These are phyloP conservation scores for Hylia prasina DNA, from an alignment of 2,113 vertebrate genomes.

Conservation along the genomic window DNA sequence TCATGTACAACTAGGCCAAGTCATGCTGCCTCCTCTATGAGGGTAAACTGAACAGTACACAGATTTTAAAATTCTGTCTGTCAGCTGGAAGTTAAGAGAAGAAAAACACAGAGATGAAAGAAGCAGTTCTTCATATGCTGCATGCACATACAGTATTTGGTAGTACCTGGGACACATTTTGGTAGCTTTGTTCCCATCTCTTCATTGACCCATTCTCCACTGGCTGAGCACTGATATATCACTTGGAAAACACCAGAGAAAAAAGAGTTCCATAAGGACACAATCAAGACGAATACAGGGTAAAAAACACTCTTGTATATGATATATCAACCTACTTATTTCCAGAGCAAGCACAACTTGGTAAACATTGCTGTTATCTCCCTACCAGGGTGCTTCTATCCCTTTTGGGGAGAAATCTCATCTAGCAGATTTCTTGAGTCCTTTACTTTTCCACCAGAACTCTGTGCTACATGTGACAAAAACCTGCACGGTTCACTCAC, in stretches of 20 bases:
- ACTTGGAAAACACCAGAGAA: constrained; percentile 30
- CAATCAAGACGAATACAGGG: not conserved
- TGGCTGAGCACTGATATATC: constrained; percentile 61
- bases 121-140: not conserved
- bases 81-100: not conserved
- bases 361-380: not conserved
- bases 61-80: not conserved
- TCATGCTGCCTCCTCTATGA: not conserved
- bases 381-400: not conserved
- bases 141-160: fast-evolving
- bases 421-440: not conserved
- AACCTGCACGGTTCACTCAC: not conserved
- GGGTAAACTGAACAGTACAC: not conserved
- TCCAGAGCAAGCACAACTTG: not conserved
- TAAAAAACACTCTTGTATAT: not conserved
- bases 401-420: not conserved
- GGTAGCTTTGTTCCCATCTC: constrained; percentile 61
- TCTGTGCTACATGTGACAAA: not conserved
- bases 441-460: not conserved
- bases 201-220: constrained; percentile 69
- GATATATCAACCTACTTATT: not conserved
- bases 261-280: not conserved
- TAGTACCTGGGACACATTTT: constrained; percentile 73
- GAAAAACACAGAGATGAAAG: not conserved
- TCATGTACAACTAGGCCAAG: not conserved